Evolutionary conservation across 2,888 invertebrate species (phyloP).

Genomic region (Synergus gifuensis): DNA sequence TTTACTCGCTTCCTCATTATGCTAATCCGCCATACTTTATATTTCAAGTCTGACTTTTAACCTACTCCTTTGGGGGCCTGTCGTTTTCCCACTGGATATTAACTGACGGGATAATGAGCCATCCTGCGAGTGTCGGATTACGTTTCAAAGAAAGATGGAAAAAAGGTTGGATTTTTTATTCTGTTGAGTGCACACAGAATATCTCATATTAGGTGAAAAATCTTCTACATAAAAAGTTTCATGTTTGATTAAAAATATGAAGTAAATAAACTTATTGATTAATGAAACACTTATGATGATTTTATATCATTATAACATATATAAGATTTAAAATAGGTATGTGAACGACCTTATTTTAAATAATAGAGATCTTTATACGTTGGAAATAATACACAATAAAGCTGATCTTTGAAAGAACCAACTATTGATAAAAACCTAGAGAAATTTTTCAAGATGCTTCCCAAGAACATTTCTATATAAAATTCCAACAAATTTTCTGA

Average conservation of each 20-base stretch:
- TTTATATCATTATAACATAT: no score
- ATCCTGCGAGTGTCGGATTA: slow-evolving; percentile 62
- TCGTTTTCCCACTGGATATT: slow-evolving; percentile 62
- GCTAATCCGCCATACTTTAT: slow-evolving; percentile 61
- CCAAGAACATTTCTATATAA: slow-evolving; percentile 8
- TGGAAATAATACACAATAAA: not conserved
- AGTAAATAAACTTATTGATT: no score
- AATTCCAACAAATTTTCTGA: slow-evolving; percentile 25
- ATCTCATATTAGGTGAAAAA: slow-evolving; percentile 7
- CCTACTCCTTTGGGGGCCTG: slow-evolving; percentile 57
- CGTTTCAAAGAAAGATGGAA: slow-evolving; percentile 60
- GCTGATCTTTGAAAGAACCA: not conserved
- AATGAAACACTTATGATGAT: no score
- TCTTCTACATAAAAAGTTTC: not conserved
- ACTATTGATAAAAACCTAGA: not conserved
- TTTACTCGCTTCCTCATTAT: slow-evolving; percentile 56
- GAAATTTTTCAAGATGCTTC: not conserved
- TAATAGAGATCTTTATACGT: not conserved
- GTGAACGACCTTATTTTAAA: not conserved
- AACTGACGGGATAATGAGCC: slow-evolving; percentile 64
- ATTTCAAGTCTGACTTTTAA: slow-evolving; percentile 60
- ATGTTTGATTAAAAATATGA: no score
- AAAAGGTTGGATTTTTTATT: slow-evolving; percentile 50
- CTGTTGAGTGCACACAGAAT: slow-evolving; percentile 9
- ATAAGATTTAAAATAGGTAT: not conserved